Evolutionary conservation across 1,140 invertebrate species (phyloP), one percentile per base, ranked within the genome.

Genomic region (Trigoniulus corallinus): DNA sequence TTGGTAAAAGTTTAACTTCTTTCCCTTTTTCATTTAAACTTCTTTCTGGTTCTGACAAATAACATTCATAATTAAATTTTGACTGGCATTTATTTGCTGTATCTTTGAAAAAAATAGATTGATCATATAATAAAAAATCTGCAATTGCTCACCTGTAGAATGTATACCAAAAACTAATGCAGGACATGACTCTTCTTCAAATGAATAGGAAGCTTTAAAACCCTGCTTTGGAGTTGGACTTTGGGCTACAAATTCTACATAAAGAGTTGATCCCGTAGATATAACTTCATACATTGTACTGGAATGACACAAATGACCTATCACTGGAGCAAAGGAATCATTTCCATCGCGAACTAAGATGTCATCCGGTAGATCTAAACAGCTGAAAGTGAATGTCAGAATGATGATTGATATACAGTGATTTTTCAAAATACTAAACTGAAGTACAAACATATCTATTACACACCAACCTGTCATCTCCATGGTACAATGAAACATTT

Each of bases 181-280:
- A 47, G 40, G 23, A 27, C 24, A 25, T 3, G 27, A 23, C 23
- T 44, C 42, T 21, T 57, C 52, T 22, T 59, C 54, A 63, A 88
- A 88, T 59, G 83, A 76, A 64, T 79, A 88, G 59, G 72, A 80
- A 26, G 82, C 84, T 62, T 84, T 83, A 67, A 91, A 89, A 34
- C 86, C 85, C 59, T 85, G 82, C 23, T 83, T 81, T 0, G 84
- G 84, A 57, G 72, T 75, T 58, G 84, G 78, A 1, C 81, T 84
- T 61, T 84, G 82, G 18, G 81, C 78, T 37, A 84, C 77, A 61
- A 89, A 89, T 62, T 88, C 82, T 25, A 89, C 73, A 57, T 80
- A 76, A 23, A 89, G 71, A 59, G 86, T 77, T 18, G 81, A 72
- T 21, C 83, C 81, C 15, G 80, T 84, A 37, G 84, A 88, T 39